Conservation (phyloP, 1,140 invertebrate genomes). For the Cephus cinctus region DNA sequence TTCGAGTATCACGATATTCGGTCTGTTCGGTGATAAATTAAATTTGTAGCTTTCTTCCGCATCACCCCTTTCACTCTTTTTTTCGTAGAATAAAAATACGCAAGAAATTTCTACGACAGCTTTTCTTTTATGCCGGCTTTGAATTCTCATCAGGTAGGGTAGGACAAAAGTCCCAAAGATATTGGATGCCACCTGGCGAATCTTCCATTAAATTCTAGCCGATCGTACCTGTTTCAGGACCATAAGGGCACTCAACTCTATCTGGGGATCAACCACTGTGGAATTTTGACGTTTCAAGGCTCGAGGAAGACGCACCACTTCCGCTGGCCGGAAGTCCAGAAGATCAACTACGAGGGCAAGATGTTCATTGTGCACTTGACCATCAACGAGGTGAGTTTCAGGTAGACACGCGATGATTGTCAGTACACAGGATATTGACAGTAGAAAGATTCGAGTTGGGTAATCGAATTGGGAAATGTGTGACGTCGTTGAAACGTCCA, state of each 20-base stretch:
- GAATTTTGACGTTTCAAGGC: slow-evolving; percentile 93
- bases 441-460: no score
- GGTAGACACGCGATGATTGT: no score
- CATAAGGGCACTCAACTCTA: slow-evolving; percentile 87
- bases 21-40: no score
- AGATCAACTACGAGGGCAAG: slow-evolving; percentile 96
- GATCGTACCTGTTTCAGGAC: slow-evolving; percentile 66
- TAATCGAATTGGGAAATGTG: no score
- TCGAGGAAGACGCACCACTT: slow-evolving; percentile 91
- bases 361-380: slow-evolving; percentile 95
- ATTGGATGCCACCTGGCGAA: no score
- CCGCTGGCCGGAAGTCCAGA: slow-evolving; percentile 93
- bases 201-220: no score
- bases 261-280: slow-evolving; percentile 91
- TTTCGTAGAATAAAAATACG: neutral
- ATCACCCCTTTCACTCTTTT: neutral
- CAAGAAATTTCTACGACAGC: neutral
- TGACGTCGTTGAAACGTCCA: no score
- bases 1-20: no score
- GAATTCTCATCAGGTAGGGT: no score
- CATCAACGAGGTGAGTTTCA: slow-evolving; percentile 62
- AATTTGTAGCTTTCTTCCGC: neutral
- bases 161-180: no score
- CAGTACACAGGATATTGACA: no score
- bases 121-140: neutral